Evolutionary conservation across 2,888 invertebrate species (phyloP).

Genomic region (Ceramica pisi): DNA sequence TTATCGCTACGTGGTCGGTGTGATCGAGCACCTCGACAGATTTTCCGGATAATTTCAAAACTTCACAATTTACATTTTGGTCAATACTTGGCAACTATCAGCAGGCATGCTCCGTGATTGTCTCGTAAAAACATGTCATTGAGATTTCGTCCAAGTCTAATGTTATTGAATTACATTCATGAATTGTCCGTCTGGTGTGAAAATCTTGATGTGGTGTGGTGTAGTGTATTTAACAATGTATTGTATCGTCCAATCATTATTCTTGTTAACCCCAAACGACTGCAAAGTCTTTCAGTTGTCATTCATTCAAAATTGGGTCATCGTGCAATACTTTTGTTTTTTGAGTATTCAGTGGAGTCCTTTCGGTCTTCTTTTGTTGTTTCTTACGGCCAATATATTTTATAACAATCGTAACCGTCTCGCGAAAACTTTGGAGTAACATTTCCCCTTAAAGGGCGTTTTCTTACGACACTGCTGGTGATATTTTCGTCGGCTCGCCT

Average conservation of each 20-base stretch:
- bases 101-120: conserved; percentile 24
- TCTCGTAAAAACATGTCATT: conserved; percentile 49
- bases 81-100: conserved; percentile 19
- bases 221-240: conserved; percentile 29
- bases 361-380: conserved; percentile 23
- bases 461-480: conserved; percentile 21
- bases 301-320: conserved; percentile 38
- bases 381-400: conserved; percentile 10
- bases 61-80: conserved; percentile 20
- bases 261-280: conserved; percentile 21
- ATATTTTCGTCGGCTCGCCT: conserved; percentile 8
- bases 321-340: conserved; percentile 25
- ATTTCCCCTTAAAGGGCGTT: conserved; percentile 24
- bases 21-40: conserved; percentile 29
- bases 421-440: conserved; percentile 4
- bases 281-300: conserved; percentile 21
- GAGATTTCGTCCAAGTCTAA: conserved; percentile 43
- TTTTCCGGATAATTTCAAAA: conserved; percentile 32
- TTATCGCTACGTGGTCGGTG: conserved; percentile 45
- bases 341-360: conserved; percentile 6
- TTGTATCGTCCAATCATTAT: conserved; percentile 43
- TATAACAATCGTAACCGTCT: conserved; percentile 12
- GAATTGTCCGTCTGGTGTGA: conserved; percentile 32
- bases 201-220: conserved; percentile 37
- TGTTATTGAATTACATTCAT: conserved; percentile 51